Percentiles rank a stretch among this genome's conserved stretches.
phyloP scores from a whole-genome alignment of 2,888 invertebrate species.

The Cremastobaeus sp. region DNA sequence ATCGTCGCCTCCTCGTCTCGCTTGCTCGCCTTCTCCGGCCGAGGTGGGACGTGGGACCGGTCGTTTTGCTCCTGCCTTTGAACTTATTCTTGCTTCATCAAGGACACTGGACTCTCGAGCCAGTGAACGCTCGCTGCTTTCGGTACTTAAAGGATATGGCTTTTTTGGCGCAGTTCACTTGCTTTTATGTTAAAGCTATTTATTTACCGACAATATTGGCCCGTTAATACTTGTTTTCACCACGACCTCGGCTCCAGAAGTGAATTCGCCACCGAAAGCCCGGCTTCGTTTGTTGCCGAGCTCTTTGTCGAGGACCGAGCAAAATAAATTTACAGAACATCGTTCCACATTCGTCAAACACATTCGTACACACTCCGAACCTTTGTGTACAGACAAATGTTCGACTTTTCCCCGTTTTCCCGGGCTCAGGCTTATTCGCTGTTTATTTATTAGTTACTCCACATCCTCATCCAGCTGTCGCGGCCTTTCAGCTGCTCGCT shows the following conservation, averaged over 20 bases:
- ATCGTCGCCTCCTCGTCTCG: neutral
- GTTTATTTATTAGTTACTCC: too few relatives aligned
- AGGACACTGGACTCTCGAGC: constrained; percentile 30
- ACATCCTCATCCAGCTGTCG: too few relatives aligned
- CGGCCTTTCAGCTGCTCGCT: too few relatives aligned
- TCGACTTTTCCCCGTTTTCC: too few relatives aligned
- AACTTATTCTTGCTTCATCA: constrained; percentile 36
- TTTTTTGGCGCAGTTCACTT: constrained; percentile 13
- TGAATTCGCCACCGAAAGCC: neutral
- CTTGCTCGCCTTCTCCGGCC: constrained; percentile 27
- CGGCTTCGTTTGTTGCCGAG: too few relatives aligned
- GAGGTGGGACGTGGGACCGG: constrained; percentile 15
- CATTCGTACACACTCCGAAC: too few relatives aligned
- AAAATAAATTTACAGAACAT: too few relatives aligned
- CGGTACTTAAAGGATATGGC: constrained; percentile 21
- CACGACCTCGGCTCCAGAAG: neutral
- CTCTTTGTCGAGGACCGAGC: too few relatives aligned
- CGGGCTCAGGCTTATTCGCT: too few relatives aligned
- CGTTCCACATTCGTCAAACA: too few relatives aligned
- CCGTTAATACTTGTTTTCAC: neutral
- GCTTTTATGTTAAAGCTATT: constrained; percentile 13
- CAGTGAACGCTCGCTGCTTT: constrained; percentile 23
- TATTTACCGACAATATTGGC: constrained; percentile 18
- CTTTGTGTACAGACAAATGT: too few relatives aligned
- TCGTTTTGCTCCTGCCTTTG: constrained; percentile 22